Evolutionary conservation across 2,888 invertebrate species (phyloP).

Genomic region (Muscina levida): DNA sequence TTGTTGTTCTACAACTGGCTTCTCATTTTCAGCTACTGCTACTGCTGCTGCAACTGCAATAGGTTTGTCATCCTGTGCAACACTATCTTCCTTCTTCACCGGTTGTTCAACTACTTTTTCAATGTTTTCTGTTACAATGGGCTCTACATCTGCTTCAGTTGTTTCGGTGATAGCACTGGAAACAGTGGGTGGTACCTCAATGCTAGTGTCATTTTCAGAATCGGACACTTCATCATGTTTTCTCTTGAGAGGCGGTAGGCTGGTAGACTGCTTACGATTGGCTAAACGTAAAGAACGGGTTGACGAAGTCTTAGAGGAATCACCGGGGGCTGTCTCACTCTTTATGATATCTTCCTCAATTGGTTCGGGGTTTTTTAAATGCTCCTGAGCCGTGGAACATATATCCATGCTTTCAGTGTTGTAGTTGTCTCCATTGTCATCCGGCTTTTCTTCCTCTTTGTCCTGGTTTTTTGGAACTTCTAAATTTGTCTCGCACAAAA

Average conservation of each 20-base stretch:
- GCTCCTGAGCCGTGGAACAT: slow-evolving; percentile 29
- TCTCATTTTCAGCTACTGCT: slow-evolving; percentile 55
- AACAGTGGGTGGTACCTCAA: slow-evolving; percentile 39
- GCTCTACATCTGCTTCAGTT: slow-evolving; percentile 2
- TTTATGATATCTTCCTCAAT: slow-evolving; percentile 39
- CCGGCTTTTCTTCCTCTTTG: slow-evolving; percentile 4
- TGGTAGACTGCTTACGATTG: slow-evolving; percentile 70
- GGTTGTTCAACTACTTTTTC: slow-evolving; percentile 65
- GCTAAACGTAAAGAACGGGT: slow-evolving; percentile 73
- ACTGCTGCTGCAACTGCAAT: not conserved
- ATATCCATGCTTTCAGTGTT: slow-evolving; percentile 45
- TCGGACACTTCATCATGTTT: slow-evolving; percentile 59
- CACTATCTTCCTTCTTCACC: slow-evolving; percentile 36
- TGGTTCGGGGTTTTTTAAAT: slow-evolving; percentile 46
- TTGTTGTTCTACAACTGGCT: slow-evolving; percentile 35
- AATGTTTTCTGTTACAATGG: slow-evolving; percentile 25
- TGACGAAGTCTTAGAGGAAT: slow-evolving; percentile 63
- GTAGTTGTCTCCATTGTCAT: slow-evolving; percentile 30
- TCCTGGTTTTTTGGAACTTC: slow-evolving; percentile 15
- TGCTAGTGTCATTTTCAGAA: slow-evolving; percentile 42
- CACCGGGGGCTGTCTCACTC: slow-evolving; percentile 42
- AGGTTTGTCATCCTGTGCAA: not conserved
- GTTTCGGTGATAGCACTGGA: not conserved
- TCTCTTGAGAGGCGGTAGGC: slow-evolving; percentile 57
- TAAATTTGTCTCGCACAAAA: slow-evolving; percentile 30